Evolutionary conservation across 2,888 invertebrate genomes (phyloP), one percentile per base, ranked within the genome.

Genomic region (Euplexia lucipara): DNA sequence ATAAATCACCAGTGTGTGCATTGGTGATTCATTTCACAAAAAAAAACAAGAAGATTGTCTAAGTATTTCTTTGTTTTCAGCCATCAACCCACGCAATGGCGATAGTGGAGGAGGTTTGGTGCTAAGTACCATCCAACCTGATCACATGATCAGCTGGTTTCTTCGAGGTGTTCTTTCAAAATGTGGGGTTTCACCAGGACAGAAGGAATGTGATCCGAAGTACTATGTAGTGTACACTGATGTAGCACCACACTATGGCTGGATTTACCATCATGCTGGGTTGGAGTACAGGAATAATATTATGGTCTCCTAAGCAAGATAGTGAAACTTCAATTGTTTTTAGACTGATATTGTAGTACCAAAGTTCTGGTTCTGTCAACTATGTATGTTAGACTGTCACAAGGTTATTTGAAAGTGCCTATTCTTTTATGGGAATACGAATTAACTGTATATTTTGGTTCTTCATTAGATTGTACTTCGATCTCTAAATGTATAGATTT

Each of bases 21-120:
- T 22, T 18, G 18, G 41, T 16, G 18, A 42, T 22, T 20, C 18
- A 53, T 41, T 16, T 7, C 3, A 20, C 12, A 0, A 0, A 34
- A 20, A n/a, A n/a, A n/a, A n/a, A n/a, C n/a, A n/a, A n/a, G n/a
- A n/a, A n/a, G n/a, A n/a, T n/a, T n/a, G n/a, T n/a, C n/a, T 10
- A 39, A 0, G n/a, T 12, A 4, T 44, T 39, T n/a, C 12, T 32
- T 30, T 39, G 4, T 60, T 62, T 87, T 16, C 81, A 96, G 96
- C 93, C 14, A 93, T 94, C 9, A 96, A 96, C 42, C 96, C 96
- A 22, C 96, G 96, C 45, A 96, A 96, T 81, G 96, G 97, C 0
- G 96, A 96, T 79, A 96, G 96, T 69, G 96, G 96, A 0, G 96
- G 96, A 16, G 97, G 97, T 18, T 88, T 97, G 1, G 90, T 95